Conservation (phyloP, 2,888 invertebrate genomes). For the Mesochorus sp. region DNA sequence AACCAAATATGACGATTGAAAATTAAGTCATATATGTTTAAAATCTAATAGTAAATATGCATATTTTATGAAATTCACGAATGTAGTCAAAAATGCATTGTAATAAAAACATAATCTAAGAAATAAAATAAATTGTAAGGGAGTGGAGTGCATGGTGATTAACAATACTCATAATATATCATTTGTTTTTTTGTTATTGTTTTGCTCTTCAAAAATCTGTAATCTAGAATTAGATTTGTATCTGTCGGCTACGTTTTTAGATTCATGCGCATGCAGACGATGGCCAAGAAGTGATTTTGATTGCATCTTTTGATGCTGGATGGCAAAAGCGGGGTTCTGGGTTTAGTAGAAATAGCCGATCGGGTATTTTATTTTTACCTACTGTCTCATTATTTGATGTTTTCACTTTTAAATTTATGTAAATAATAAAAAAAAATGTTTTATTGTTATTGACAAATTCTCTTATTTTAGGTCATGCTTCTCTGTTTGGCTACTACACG, state of each 20-base stretch:
- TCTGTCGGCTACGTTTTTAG: not conserved
- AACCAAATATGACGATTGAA: not conserved
- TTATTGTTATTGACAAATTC: not conserved
- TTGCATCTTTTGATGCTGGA: slow-evolving; percentile 13
- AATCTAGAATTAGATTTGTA: not conserved
- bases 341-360: slow-evolving; percentile 1
- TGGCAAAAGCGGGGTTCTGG: slow-evolving; percentile 17
- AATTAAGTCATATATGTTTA: not conserved
- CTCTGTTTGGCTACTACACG: not conserved
- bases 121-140: no score
- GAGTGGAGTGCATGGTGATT: no score
- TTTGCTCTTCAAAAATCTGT: no score
- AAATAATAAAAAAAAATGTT: not conserved
- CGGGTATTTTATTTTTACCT: not conserved
- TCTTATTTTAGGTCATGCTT: not conserved
- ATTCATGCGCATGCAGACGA: not conserved
- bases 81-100: no score
- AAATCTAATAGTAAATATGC: no score
- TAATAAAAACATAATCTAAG: no score
- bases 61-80: no score
- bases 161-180: no score
- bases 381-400: not conserved
- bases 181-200: no score
- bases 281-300: not conserved
- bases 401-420: not conserved